Base-by-base conservation (phyloP, 2,113 vertebrate genomes). In the Melanotaenia duboulayi region DNA sequence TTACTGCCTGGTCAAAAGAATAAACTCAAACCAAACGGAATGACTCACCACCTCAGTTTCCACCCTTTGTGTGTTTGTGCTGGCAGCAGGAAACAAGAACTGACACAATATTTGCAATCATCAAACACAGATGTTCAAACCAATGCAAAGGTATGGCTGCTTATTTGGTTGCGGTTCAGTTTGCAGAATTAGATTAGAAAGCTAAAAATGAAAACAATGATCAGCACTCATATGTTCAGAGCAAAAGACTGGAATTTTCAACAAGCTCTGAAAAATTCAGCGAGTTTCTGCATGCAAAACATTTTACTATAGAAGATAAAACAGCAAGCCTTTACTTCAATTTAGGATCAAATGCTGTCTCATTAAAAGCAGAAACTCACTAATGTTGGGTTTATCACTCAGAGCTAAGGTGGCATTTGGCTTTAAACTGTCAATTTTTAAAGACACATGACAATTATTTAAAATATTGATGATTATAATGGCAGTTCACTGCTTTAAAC, bases 61-160 rank as follows among this genome's bases (percentile, higher is more conserved):
- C 66, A 65, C 44, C 51, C 60, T 71, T 62, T 83, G 66, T 80
- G 50, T 90, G 86, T 92, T 90, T 88, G 87, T n/a, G 8, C 74
- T 88, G 77, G 81, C 76, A 63, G 50, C 55, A 44, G 65, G 69
- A 85, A 86, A 86, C 89, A 88, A 85, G 84, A 85, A 88, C 87
- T 90, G 90, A 84, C 83, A 81, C 55, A 63, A 66, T 82, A 64
- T 83, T 86, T 86, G 85, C 89, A 55, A 71, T 85, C 68, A 74
- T 74, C 90, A 93, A 92, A 92, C 84, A 90, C 92, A 94, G 92
- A 93, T 94, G 92, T 92, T 91, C 89, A 92, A 92, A 93, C 88
- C 65, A 78, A 61, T 78, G 81, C 85, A 82, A 85, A 87, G 89
- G 91, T 88, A 87, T 87, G 65, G 78, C 72, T 75, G 78, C 78